A percentile compares a stretch with the other conserved stretches of the same genome.
Evolutionary conservation across 2,797 vertebrate species (phyloP).

Genomic region (Onychomys leucogaster): DNA sequence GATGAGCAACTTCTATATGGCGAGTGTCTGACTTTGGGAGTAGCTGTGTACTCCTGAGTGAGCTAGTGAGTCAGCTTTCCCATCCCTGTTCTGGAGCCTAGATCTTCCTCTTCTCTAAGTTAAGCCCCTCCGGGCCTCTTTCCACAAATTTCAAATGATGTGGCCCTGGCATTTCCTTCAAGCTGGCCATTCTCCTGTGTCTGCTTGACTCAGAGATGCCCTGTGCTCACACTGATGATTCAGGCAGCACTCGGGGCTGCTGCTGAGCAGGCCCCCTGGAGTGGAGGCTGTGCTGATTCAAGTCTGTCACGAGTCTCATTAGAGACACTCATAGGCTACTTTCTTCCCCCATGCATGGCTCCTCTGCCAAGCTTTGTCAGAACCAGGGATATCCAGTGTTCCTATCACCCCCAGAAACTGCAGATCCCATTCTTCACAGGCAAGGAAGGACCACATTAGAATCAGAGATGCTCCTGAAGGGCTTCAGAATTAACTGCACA

Average conservation of each 20-base stretch:
- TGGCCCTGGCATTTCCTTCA: not conserved
- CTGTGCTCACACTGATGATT: not conserved
- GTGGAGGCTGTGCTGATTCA: not conserved
- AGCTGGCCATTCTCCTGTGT: not conserved
- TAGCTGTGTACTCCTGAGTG: not conserved
- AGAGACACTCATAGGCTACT: not conserved
- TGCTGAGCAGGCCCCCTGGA: not conserved
- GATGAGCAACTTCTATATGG: not conserved
- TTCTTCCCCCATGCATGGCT: accelerated
- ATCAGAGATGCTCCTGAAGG: not conserved
- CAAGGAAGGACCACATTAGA: not conserved
- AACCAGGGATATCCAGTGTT: not conserved
- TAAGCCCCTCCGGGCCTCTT: not conserved
- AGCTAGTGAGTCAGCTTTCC: not conserved
- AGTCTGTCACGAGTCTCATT: not conserved
- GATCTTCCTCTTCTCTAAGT: not conserved
- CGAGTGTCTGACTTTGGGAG: not conserved
- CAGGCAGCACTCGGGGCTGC: not conserved
- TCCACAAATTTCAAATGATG: not conserved
- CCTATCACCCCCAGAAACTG: not conserved
- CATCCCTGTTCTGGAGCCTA: not conserved
- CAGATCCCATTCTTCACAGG: not conserved
- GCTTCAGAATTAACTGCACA: not conserved
- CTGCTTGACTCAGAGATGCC: not conserved
- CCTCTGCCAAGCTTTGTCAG: not conserved